Evolutionary conservation across 2,113 vertebrate genomes (phyloP).

Genomic region (Apeltes quadracus): DNA sequence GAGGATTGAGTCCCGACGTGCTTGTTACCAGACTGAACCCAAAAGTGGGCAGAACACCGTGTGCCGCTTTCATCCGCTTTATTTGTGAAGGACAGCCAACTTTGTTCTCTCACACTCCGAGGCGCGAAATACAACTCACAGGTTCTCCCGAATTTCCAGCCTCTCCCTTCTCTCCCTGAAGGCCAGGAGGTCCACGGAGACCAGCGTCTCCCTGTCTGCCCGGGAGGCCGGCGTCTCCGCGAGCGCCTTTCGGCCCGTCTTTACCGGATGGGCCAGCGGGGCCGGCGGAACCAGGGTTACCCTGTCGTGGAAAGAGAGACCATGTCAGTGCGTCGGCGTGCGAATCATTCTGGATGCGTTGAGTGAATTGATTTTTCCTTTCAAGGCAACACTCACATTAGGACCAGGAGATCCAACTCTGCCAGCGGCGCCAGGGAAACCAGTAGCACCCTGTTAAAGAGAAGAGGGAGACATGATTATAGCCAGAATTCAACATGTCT

Average conservation of each 20-base stretch:
- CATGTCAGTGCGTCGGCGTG: not conserved
- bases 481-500: no score
- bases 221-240: conserved; percentile 86
- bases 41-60: not conserved
- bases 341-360: not conserved
- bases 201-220: conserved; percentile 91
- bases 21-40: not conserved
- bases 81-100: not conserved
- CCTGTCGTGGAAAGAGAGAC: conserved; percentile 76
- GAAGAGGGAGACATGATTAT: conserved; percentile 11
- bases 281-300: conserved; percentile 90
- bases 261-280: conserved; percentile 89
- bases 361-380: not conserved
- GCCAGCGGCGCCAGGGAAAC: conserved; percentile 96
- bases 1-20: not conserved
- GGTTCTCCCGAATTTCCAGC: conserved; percentile 86
- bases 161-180: conserved; percentile 91
- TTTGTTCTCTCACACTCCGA: conserved; percentile 6
- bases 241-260: conserved; percentile 93
- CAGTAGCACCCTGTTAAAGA: conserved; percentile 88
- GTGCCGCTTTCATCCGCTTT: not conserved
- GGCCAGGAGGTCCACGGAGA: conserved; percentile 87
- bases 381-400: conserved; percentile 82
- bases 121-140: conserved; percentile 74
- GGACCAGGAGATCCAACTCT: conserved; percentile 94